Conservation (phyloP, 2,797 vertebrate genomes). For the Trematomus bernacchii region DNA sequence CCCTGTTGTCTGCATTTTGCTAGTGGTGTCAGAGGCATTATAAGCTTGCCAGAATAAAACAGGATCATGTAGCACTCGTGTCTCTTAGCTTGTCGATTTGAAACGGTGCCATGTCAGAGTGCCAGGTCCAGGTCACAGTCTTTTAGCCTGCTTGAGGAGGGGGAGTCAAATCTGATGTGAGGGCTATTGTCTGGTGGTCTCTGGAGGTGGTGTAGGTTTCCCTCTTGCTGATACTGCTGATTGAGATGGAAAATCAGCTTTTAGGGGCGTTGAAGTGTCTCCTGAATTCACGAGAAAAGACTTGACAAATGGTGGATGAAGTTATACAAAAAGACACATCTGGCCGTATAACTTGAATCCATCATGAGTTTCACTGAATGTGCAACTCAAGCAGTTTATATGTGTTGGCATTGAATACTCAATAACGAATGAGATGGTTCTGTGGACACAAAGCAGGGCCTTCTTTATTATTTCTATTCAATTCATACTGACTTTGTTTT, state of each 20-base stretch:
- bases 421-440: not conserved
- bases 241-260: conserved; percentile 72
- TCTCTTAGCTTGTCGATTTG: conserved; percentile 58
- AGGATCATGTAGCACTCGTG: conserved; percentile 58
- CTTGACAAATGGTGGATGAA: conserved; percentile 44
- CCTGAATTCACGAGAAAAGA: conserved; percentile 42
- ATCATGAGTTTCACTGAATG: conserved; percentile 10
- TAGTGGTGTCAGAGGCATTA: conserved; percentile 18
- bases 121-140: conserved; percentile 70
- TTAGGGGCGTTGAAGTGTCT: conserved; percentile 55
- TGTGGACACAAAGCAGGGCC: conserved; percentile 1
- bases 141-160: conserved; percentile 52
- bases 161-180: conserved; percentile 56
- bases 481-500: not conserved
- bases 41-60: conserved; percentile 45
- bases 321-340: conserved; percentile 5
- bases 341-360: conserved; percentile 18
- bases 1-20: conserved; percentile 34
- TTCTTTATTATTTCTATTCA: not conserved
- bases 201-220: conserved; percentile 67
- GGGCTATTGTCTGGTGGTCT: conserved; percentile 68
- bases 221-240: conserved; percentile 60
- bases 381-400: conserved; percentile 1
- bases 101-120: conserved; percentile 59
- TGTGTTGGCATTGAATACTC: not conserved